Evolutionary conservation across 2,888 invertebrate species (phyloP), one percentile per base, ranked within the genome.

Genomic region (Euplagia quadripunctaria): DNA sequence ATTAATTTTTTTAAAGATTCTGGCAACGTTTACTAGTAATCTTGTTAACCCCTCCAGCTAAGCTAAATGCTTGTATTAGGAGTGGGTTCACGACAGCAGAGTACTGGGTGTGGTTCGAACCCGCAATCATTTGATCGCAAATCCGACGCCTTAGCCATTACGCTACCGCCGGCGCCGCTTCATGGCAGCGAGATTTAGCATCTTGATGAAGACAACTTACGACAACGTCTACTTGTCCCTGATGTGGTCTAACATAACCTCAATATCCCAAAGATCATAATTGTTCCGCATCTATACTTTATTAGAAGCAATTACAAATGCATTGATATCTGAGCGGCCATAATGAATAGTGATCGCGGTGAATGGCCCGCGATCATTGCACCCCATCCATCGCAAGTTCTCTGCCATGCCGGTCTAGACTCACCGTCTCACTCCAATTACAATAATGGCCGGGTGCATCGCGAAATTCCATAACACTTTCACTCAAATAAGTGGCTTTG

Each of bases 381-480:
- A 77, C 76, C 74, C 71, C 73, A 77, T 82, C 83, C 72, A 81
- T 77, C 79, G 77, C 49, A 67, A 31, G 41, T 55, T 41, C n/a
- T 51, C 71, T 68, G 41, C 74, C 72, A 75, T 77, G 68, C 72
- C 67, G 72, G 86, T 87, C 85, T 85, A 84, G 88, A 84, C 87
- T 79, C 78, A 81, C 78, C 88, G 92, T 92, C 91, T 91, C 92
- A 94, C 90, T 94, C 93, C 89, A 92, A 90, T 94, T 94, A 88
- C 89, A 84, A 85, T 91, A 90, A 91, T 90, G 82, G 86, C 81
- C 83, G 86, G 89, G 89, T 90, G 90, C 91, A 92, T 93, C 92
- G 90, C 90, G 80, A 88, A 92, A 91, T 92, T 90, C 93, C 89
- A 91, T 91, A 90, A 85, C 89, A 93, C 94, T 94, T 94, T 94